Percentiles rank a stretch among this genome's conserved stretches.
These are phyloP conservation scores for Muntiacus muntjak DNA, from an alignment of 2,113 vertebrate species.

Conservation along the genomic window DNA sequence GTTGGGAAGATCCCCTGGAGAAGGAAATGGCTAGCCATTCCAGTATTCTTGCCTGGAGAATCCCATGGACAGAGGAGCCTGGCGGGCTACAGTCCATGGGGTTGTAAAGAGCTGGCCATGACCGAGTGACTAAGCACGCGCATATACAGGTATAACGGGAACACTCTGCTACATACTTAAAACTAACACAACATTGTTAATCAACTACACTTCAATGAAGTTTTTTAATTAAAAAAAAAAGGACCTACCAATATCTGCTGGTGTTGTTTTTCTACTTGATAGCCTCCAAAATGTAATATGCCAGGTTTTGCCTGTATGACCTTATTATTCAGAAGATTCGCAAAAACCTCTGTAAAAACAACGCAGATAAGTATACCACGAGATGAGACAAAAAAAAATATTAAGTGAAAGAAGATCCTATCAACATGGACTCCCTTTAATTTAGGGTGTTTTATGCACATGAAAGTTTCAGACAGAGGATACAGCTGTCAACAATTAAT, in stretches of 20 bases:
- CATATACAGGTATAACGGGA: background rate
- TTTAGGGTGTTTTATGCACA: background rate
- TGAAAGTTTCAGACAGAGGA: background rate
- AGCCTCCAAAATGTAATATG: conserved; percentile 92
- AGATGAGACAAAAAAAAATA: conserved; percentile 24
- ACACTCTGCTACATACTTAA: background rate
- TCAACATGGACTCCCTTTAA: background rate
- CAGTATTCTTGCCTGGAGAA: background rate
- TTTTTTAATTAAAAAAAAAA: background rate
- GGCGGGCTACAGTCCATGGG: background rate
- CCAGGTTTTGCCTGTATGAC: conserved; percentile 87
- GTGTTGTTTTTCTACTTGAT: conserved; percentile 85
- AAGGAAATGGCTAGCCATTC: background rate
- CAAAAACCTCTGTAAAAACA: conserved; percentile 83
- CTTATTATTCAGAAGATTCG: conserved; percentile 82
- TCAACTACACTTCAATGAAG: background rate
- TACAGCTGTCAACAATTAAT: background rate
- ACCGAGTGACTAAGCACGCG: background rate
- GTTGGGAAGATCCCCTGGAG: background rate
- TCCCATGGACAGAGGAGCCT: background rate
- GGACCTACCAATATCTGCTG: conserved; percentile 85
- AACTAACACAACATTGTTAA: background rate
- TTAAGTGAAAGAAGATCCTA: background rate
- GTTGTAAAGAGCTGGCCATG: background rate
- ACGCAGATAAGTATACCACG: background rate